Evolutionary conservation across 2,113 vertebrate genomes (phyloP), one percentile per base, ranked within the genome.

Genomic region (Macquaria ambigua): DNA sequence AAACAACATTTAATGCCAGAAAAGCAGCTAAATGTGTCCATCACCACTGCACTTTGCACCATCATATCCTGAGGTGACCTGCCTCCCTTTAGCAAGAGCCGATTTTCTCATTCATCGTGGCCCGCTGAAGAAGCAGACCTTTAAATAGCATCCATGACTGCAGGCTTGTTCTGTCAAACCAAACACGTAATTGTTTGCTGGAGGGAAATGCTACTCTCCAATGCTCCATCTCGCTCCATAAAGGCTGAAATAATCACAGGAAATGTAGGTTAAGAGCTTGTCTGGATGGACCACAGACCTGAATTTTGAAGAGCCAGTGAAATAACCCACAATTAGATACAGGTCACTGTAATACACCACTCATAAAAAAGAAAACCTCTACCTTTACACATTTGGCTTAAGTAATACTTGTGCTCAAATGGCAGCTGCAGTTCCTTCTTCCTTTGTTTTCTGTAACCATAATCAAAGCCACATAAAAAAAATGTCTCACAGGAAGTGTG

Each of bases 81-180:
- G 39, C 9, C 39, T 25, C 11, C 25, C 37, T 31, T 69, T 20
- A 10, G n/a, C 9, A 28, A 74, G 37, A 70, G 43, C 43, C 2
- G 18, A 39, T 74, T 46, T 21, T 39, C 55, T 85, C 66, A 58
- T 74, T 76, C 41, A 64, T 41, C 1, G 20, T 0, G 0, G 74
- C 39, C 25, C 15, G 20, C 41, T 70, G 46, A 63, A 67, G 39
- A 82, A 58, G 20, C 20, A 62, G 75, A 63, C 61, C 89, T 87
- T 82, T 87, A 89, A 86, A 90, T 89, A 87, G 63, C 86, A 87
- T 82, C 76, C 16, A 18, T 59, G 83, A 85, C 77, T 83, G 79
- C 84, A 83, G 89, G 82, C 84, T 55, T 79, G 79, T 83, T 79
- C 86, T 77, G 78, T 85, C 66, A 83, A 82, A 75, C 46, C 37